phyloP scores from a whole-genome alignment of 2,797 vertebrate genomes.

The Sebastes hubbsi region DNA sequence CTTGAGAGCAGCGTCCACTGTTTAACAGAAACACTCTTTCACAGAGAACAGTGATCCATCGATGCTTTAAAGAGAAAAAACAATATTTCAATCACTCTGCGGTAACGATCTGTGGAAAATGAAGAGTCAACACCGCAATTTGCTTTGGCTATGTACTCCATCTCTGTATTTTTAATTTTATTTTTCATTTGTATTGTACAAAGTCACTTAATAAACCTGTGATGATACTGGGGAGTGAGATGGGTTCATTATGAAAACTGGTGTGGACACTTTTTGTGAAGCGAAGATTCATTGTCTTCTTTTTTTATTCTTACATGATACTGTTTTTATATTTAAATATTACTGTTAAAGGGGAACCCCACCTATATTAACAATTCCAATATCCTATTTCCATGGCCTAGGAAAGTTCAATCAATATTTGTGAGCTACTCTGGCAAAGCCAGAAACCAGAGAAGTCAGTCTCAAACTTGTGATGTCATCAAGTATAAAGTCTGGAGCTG shows the following conservation, averaged over 20 bases:
- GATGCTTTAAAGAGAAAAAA: constrained; percentile 6
- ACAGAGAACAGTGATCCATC: constrained; percentile 30
- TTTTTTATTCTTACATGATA: not conserved
- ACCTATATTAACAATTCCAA: too few species aligned
- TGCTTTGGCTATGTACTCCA: constrained; percentile 95
- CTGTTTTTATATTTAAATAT: not conserved
- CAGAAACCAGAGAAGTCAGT: too few species aligned
- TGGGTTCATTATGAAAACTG: constrained; percentile 29
- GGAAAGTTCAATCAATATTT: too few species aligned
- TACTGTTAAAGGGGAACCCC: not conserved
- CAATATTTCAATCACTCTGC: constrained; percentile 83
- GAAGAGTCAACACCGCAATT: constrained; percentile 85
- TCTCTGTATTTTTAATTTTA: constrained; percentile 97
- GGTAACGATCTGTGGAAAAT: constrained; percentile 85
- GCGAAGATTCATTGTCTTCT: too few species aligned
- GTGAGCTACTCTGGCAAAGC: too few species aligned
- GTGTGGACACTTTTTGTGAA: not conserved
- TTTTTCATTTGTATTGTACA: constrained; percentile 99
- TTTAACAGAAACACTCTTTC: constrained; percentile 42
- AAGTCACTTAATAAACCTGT: constrained; percentile 99
- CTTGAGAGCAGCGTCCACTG: constrained; percentile 67
- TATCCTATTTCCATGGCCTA: too few species aligned
- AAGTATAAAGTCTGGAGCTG: too few species aligned
- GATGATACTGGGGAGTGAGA: constrained; percentile 78
- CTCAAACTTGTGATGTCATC: too few species aligned